Evolutionary conservation across 92 coral and sea anemone genomes (phyloP).

Genomic region (Siderastrea siderea): DNA sequence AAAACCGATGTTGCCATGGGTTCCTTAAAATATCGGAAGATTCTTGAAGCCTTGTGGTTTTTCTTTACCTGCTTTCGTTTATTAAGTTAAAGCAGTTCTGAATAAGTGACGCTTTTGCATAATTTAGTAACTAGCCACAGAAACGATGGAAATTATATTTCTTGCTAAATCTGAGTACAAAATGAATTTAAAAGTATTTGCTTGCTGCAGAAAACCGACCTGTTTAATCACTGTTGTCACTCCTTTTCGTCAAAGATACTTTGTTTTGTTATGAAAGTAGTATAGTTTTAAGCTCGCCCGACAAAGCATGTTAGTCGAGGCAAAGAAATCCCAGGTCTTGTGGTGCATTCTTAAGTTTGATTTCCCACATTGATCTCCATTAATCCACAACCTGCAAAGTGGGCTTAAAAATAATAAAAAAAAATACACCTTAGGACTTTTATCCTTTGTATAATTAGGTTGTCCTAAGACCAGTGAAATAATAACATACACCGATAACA

Average conservation of each 20-base stretch:
- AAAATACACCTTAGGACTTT: not conserved
- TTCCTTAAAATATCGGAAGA: not conserved
- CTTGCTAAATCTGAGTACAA: not conserved
- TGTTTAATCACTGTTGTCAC: not conserved
- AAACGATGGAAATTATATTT: not conserved
- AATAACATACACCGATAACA: not conserved
- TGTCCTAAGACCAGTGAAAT: not conserved
- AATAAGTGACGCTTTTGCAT: constrained; percentile 30
- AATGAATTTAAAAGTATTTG: not conserved
- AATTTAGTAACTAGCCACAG: constrained; percentile 8
- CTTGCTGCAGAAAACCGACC: not conserved
- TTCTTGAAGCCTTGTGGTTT: not conserved
- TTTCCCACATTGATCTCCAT: not conserved
- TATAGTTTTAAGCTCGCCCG: not conserved
- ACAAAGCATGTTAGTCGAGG: not conserved
- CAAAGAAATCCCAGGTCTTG: not conserved
- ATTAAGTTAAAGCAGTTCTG: no score
- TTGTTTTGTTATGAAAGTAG: not conserved
- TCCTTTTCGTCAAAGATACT: not conserved
- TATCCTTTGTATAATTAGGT: not conserved
- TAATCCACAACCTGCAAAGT: not conserved
- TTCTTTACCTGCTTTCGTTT: constrained; percentile 13
- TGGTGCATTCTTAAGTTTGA: not conserved
- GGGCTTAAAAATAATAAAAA: constrained; percentile 4
- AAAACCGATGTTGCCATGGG: not conserved